Conservation (phyloP, 2,888 invertebrate species). For the Bombyx huttoni region DNA sequence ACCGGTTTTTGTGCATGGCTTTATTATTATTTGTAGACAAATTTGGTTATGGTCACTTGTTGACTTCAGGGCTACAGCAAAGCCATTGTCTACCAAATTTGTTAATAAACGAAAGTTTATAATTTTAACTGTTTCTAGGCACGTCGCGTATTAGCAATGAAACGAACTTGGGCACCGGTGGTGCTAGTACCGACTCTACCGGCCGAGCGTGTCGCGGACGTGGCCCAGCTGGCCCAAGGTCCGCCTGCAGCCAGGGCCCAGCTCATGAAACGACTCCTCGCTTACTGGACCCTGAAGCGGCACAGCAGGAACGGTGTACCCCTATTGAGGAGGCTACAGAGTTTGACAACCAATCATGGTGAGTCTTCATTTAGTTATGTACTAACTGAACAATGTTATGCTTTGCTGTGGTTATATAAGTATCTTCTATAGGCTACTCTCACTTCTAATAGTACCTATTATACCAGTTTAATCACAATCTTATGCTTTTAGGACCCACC, state of each 20-base stretch:
- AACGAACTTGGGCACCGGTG: constrained; percentile 90
- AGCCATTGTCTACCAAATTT: no score
- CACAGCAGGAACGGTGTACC: constrained; percentile 97
- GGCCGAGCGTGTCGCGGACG: constrained; percentile 88
- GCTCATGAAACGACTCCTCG: constrained; percentile 90
- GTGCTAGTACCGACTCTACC: constrained; percentile 96
- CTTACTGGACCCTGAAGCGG: constrained; percentile 97
- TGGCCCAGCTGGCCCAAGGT: constrained; percentile 81
- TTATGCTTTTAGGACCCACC: no score
- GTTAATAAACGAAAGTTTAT: no score
- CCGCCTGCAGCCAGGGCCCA: constrained; percentile 80
- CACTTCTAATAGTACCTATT: no score
- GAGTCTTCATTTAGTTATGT: background rate
- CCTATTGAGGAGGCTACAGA: constrained; percentile 78
- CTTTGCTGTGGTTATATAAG: no score
- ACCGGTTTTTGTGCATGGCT: no score
- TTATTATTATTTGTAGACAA: no score
- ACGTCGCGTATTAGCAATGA: constrained; percentile 88
- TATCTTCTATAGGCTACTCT: no score
- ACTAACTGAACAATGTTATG: background rate
- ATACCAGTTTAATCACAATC: no score
- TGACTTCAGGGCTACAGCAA: no score
- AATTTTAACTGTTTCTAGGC: constrained; percentile 50
- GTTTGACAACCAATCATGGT: constrained; percentile 41
- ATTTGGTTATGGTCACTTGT: no score